Base-by-base conservation (phyloP, 2,113 vertebrate species). In the Hippopotamus amphibius region DNA sequence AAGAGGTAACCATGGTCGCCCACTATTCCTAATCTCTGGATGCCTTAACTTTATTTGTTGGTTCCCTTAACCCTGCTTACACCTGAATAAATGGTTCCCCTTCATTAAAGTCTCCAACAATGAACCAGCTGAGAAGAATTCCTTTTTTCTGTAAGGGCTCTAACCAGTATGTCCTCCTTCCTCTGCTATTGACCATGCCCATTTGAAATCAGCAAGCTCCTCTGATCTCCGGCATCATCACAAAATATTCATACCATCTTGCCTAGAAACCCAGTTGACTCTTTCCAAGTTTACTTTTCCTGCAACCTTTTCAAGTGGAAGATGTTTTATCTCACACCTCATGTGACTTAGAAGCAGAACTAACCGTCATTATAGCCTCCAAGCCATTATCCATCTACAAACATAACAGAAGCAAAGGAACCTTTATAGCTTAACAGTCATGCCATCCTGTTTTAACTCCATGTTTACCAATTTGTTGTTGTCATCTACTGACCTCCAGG, bases 351-450 rank as follows among this genome's bases (percentile, higher is more conserved):
- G 71, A 33, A 69, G 4, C 3, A 65, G 37, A 4, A 5, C 0
- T 68, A 14, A 2, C 28, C 59, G 21, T 71, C 22, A 84, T 55
- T 22, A 9, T 6, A 92, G 15, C 28, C 24, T 46, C 26, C 61
- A 37, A 30, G 6, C 33, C 15, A 46, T 33, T 87, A 17, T 50
- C 33, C 33, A 43, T 19, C 10, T 41, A 9, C 6, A 37, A 0
- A 37, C 14, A 43, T 41, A 74, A 3, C 13, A 37, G 41, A 93
- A 37, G 2, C 19, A 55, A 69, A 68, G 7, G n/a, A 83, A 63
- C 1, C 0, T 24, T 5, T 37, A 4, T 7, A 43, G 41, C 16
- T 41, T 50, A 57, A n/a, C 14, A 3, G 5, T n/a, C 28, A n/a
- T n/a, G 7, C 7, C 48, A 72, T n/a, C 24, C 21, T 74, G 13